Conservation (phyloP, 1,140 invertebrate genomes). For the Dysdera silvatica region DNA sequence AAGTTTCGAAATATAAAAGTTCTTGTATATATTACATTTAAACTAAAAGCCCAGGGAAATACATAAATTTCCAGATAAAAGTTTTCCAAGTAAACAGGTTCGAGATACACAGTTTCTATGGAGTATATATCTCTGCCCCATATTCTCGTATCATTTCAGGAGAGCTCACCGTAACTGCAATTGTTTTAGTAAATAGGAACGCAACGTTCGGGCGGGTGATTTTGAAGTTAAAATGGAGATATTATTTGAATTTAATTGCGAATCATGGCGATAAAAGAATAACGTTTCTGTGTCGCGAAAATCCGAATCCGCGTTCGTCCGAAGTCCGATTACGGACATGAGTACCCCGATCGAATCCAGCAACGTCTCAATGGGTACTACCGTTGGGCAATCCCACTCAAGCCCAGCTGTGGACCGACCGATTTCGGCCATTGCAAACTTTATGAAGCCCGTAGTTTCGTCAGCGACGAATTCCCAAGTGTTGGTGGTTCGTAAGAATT, state of each 20-base stretch:
- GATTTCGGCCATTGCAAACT: too few relatives aligned
- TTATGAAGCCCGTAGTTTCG: too few relatives aligned
- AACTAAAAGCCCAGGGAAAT: too few relatives aligned
- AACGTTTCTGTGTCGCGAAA: background rate
- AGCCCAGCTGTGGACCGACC: slow-evolving; percentile 12
- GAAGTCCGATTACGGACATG: background rate
- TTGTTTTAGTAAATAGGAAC: background rate
- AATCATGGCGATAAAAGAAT: slow-evolving; percentile 20
- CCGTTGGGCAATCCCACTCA: background rate
- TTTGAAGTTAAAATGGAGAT: slow-evolving; percentile 28
- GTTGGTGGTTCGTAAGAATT: too few relatives aligned
- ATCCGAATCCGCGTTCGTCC: background rate
- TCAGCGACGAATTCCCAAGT: too few relatives aligned
- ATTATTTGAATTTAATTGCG: slow-evolving; percentile 21
- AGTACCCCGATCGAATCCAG: background rate
- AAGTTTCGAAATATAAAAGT: too few relatives aligned
- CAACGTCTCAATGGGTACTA: background rate
- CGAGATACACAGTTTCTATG: too few relatives aligned
- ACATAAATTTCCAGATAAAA: too few relatives aligned
- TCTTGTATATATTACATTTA: too few relatives aligned
- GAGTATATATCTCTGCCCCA: too few relatives aligned
- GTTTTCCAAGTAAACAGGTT: too few relatives aligned
- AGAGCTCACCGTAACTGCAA: background rate
- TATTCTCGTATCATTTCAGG: too few relatives aligned
- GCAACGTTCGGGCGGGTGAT: slow-evolving; percentile 30